A percentile compares a stretch with the other conserved stretches of the same genome.
Conservation (phyloP, 2,888 invertebrate species). For the Heliothis peltigera region DNA sequence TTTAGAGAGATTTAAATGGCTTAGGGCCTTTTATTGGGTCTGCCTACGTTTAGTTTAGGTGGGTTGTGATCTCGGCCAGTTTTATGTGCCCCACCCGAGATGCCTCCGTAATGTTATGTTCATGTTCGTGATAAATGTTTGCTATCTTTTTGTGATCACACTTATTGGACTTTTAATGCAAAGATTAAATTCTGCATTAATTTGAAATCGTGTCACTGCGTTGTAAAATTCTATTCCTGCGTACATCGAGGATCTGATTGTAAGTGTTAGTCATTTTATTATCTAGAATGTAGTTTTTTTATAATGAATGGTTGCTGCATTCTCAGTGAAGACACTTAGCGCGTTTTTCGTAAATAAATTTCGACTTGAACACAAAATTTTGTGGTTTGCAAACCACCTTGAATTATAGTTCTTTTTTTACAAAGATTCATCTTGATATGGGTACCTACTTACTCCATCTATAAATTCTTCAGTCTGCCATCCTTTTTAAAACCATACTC, state of each 20-base stretch:
- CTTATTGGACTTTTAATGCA: constrained; percentile 54
- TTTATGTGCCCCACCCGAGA: constrained; percentile 76
- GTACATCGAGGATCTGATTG: constrained; percentile 38
- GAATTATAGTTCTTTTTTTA: neutral
- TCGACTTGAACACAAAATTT: too few species aligned
- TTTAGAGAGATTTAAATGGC: constrained; percentile 88
- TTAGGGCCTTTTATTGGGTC: constrained; percentile 84
- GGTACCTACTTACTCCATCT: neutral
- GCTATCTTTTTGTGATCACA: constrained; percentile 52
- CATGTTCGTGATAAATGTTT: constrained; percentile 58
- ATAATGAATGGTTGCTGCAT: constrained; percentile 31
- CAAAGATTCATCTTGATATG: neutral
- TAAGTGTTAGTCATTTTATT: constrained; percentile 51
- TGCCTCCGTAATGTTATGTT: constrained; percentile 65
- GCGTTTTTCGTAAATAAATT: too few species aligned
- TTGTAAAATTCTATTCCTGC: constrained; percentile 35
- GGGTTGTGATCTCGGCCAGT: constrained; percentile 72
- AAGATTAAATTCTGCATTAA: constrained; percentile 51
- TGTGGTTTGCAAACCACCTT: neutral
- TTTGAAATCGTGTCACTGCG: constrained; percentile 41
- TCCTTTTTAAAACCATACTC: neutral
- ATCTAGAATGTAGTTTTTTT: constrained; percentile 42
- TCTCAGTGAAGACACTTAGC: too few species aligned
- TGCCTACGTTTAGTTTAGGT: constrained; percentile 76
- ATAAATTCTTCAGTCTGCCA: neutral